Conservation (phyloP, 23 tunicate species). For the Styela clava region DNA sequence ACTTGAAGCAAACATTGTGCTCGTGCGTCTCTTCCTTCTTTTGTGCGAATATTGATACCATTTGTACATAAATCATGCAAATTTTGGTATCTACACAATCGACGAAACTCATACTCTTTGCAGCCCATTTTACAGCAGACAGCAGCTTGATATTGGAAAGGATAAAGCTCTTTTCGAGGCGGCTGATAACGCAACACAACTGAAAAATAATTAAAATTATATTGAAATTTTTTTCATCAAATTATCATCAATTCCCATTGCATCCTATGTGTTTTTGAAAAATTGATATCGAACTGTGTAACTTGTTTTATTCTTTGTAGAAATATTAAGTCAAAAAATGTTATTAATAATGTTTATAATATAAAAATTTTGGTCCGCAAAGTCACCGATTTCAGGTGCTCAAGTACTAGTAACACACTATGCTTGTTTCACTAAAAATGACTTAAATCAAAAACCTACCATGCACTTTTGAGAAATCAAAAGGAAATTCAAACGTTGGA, state of each 20-base stretch:
- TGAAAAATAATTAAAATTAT: conserved; percentile 5
- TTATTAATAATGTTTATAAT: no score
- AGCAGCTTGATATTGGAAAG: conserved; percentile 5
- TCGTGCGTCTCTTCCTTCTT: neutral
- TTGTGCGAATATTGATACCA: neutral
- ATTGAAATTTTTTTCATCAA: no score
- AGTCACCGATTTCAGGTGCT: no score
- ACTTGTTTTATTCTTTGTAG: no score
- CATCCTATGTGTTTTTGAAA: no score
- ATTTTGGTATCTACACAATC: neutral
- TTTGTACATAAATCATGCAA: neutral
- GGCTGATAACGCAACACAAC: neutral
- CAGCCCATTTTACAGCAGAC: conserved; percentile 9
- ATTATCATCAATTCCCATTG: no score
- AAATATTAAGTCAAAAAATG: no score
- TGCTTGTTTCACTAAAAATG: no score
- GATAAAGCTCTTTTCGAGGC: neutral
- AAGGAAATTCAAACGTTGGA: conserved; percentile 12
- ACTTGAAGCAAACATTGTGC: neutral
- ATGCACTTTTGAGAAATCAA: neutral
- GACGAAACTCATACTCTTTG: neutral
- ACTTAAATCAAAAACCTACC: neutral
- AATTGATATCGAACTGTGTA: no score
- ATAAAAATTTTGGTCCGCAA: no score
- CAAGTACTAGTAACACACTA: no score